Evolutionary conservation across 2,113 vertebrate genomes (phyloP).

Genomic region (Seriola aureovittata): DNA sequence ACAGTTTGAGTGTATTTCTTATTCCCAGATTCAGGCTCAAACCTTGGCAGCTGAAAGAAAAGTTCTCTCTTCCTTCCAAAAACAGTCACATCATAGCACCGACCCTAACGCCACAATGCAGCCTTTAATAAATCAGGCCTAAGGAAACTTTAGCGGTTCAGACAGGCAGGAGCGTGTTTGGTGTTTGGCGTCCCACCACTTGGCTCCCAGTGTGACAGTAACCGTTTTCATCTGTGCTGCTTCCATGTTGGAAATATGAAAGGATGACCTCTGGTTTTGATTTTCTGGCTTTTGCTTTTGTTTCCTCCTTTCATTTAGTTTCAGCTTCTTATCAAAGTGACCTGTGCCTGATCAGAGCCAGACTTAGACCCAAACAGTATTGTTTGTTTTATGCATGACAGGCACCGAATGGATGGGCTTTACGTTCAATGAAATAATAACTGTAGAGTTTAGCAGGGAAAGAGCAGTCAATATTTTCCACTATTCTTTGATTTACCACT

Average conservation of each 20-base stretch:
- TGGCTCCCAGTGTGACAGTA: conserved; percentile 33
- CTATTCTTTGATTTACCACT: neutral
- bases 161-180: conserved; percentile 2
- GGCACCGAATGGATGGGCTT: neutral
- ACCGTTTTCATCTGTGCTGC: conserved; percentile 50
- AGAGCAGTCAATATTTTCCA: no score
- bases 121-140: neutral
- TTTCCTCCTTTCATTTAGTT: conserved; percentile 25
- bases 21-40: no score
- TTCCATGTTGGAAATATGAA: conserved; percentile 31
- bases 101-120: neutral
- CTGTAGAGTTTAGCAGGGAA: neutral
- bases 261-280: conserved; percentile 45
- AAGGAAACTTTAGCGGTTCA: neutral
- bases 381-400: neutral
- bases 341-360: conserved; percentile 29
- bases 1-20: no score
- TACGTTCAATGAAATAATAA: neutral
- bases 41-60: no score
- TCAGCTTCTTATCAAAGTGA: conserved; percentile 30
- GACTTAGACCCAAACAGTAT: neutral
- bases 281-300: conserved; percentile 30
- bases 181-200: conserved; percentile 19
- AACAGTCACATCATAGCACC: no score
- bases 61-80: no score